Evolutionary conservation across 2,888 invertebrate species (phyloP).

Genomic region (Dicycla oo): DNA sequence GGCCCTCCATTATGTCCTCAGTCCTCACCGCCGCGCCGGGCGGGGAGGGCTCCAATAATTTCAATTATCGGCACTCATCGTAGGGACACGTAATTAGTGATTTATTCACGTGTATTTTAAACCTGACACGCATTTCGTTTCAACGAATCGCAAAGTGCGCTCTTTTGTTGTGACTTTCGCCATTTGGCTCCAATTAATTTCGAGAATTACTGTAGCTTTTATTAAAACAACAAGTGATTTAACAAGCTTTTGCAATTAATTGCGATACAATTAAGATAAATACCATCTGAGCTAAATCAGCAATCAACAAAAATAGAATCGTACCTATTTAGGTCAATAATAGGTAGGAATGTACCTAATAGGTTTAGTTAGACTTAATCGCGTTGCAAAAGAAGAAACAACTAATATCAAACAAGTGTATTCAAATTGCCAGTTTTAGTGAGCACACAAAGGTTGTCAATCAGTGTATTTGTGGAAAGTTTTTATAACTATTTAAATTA

Average conservation of each 20-base stretch:
- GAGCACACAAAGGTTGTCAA: constrained; percentile 24
- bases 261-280: constrained; percentile 1
- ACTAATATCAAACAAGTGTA: constrained; percentile 33
- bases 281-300: constrained; percentile 3
- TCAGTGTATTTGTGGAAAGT: constrained; percentile 17
- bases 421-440: constrained; percentile 25
- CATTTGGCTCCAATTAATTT: constrained; percentile 37
- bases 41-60: constrained; percentile 69
- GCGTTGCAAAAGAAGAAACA: constrained; percentile 29
- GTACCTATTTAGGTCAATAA: not conserved
- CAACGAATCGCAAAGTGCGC: constrained; percentile 26
- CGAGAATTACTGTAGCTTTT: constrained; percentile 6
- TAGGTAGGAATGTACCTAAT: not conserved
- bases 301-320: not conserved
- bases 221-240: constrained; percentile 8
- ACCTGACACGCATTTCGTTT: constrained; percentile 49
- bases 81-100: constrained; percentile 70
- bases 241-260: not conserved
- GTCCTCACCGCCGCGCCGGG: constrained; percentile 57
- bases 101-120: constrained; percentile 67
- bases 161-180: constrained; percentile 29
- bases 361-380: constrained; percentile 1
- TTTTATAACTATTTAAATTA: constrained; percentile 30
- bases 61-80: constrained; percentile 78
- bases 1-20: constrained; percentile 68